Evolutionary conservation across 2,797 vertebrate genomes (phyloP).

Genomic region (Pogonophryne albipinna): DNA sequence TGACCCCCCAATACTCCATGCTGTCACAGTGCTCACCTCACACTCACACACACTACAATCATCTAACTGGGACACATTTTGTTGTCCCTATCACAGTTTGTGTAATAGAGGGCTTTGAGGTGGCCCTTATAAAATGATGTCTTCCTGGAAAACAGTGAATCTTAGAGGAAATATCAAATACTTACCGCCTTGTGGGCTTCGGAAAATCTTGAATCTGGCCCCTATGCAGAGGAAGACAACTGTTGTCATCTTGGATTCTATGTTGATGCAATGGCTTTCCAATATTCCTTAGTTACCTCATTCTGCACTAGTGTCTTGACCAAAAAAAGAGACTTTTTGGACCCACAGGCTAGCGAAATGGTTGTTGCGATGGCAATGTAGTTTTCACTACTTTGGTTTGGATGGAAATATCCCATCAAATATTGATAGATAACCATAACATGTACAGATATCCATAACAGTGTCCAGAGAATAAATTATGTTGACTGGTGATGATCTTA

Average conservation of each 20-base stretch:
- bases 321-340: too few species aligned
- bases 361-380: too few species aligned
- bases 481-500: background rate
- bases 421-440: background rate
- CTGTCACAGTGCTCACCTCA: slow-evolving; percentile 19
- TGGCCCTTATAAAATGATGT: slow-evolving; percentile 22
- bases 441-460: background rate
- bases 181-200: background rate
- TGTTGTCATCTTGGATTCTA: background rate
- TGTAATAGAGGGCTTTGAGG: slow-evolving; percentile 5
- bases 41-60: slow-evolving; percentile 6
- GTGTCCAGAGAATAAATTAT: background rate
- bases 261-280: too few species aligned
- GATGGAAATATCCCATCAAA: background rate
- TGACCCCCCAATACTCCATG: slow-evolving; percentile 43
- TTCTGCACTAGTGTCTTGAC: too few species aligned
- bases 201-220: background rate
- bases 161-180: background rate
- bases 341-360: too few species aligned
- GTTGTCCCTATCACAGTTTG: slow-evolving; percentile 17
- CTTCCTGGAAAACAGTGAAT: background rate
- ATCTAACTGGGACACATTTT: slow-evolving; percentile 25
- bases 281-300: too few species aligned
- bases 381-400: background rate
- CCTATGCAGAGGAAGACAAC: background rate